Evolutionary conservation across 2,113 vertebrate genomes (phyloP).

Genomic region (Rhadina sibilatrix): DNA sequence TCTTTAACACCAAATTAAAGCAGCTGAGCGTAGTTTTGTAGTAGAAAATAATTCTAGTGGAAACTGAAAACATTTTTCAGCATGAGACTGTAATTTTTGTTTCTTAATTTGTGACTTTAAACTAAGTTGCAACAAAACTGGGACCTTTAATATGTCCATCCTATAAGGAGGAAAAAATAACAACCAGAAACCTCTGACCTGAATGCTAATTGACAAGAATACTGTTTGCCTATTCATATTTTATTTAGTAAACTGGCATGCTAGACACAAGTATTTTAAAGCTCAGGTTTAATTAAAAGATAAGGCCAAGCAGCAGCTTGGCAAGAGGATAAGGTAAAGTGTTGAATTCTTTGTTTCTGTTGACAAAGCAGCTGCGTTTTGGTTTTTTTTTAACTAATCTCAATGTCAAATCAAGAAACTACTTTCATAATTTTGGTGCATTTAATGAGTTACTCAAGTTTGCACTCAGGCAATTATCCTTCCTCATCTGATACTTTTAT

Average conservation of each 20-base stretch:
- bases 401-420: constrained; percentile 55
- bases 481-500: background rate
- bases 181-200: background rate
- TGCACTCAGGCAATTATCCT: background rate
- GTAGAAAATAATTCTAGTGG: background rate
- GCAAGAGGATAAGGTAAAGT: constrained; percentile 21
- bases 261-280: constrained; percentile 67
- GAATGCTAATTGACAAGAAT: constrained; percentile 37
- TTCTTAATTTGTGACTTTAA: constrained; percentile 15
- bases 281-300: constrained; percentile 79
- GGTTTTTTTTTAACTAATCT: constrained; percentile 52
- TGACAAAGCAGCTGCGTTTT: constrained; percentile 7
- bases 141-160: background rate
- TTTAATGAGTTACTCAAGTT: constrained; percentile 32
- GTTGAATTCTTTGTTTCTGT: constrained; percentile 55
- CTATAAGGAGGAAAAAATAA: background rate
- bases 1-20: background rate
- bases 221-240: constrained; percentile 30
- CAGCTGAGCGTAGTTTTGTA: background rate
- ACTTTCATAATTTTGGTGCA: constrained; percentile 1
- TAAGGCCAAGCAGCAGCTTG: constrained; percentile 64
- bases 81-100: background rate
- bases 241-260: constrained; percentile 63
- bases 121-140: background rate
- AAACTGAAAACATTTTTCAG: background rate